phyloP scores from a whole-genome alignment of 2,797 vertebrate genomes.

The Aphelocoma californica region DNA sequence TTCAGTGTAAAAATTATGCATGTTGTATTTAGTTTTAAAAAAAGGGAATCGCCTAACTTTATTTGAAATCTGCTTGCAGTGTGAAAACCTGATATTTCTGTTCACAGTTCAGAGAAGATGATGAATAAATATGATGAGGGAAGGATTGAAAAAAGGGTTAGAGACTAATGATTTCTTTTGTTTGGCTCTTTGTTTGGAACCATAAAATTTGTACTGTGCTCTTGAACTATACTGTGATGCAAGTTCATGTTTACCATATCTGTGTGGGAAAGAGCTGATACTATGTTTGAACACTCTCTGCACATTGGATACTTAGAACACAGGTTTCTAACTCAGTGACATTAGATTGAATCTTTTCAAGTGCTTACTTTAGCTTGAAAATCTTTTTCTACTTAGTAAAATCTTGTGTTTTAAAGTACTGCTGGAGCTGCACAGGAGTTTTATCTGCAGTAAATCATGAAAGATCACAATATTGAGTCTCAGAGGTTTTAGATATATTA shows the following conservation, averaged over 20 bases:
- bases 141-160: background rate
- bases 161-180: conserved; percentile 1
- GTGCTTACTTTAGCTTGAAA: conserved; percentile 45
- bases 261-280: background rate
- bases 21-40: background rate
- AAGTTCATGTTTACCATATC: background rate
- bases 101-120: background rate
- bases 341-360: conserved; percentile 43
- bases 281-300: background rate
- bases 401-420: conserved; percentile 42
- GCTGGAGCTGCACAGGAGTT: background rate
- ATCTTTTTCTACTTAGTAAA: conserved; percentile 36
- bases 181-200: conserved; percentile 8
- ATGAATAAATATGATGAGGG: background rate
- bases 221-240: background rate
- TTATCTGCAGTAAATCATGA: conserved; percentile 50
- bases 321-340: conserved; percentile 15
- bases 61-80: background rate
- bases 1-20: conserved; percentile 17
- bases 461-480: conserved; percentile 60
- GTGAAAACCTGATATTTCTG: background rate
- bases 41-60: background rate
- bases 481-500: conserved; percentile 66
- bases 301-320: background rate
- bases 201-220: background rate